Conservation (phyloP, 2,888 invertebrate genomes). For the Dorcus hopei region DNA sequence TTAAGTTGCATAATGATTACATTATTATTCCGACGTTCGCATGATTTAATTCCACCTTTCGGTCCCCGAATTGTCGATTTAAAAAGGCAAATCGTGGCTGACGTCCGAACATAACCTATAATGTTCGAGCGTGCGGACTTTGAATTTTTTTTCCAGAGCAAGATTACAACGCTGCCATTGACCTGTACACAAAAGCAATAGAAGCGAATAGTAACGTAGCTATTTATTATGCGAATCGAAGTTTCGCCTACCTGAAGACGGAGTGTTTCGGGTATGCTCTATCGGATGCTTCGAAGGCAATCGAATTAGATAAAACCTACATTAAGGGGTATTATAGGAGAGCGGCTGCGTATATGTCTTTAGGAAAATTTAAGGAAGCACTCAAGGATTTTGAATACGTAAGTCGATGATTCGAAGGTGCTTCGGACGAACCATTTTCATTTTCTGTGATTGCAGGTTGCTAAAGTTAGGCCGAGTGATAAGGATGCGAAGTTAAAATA, state of each 20-base stretch:
- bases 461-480: constrained; percentile 88
- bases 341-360: constrained; percentile 94
- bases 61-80: background rate
- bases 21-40: background rate
- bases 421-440: background rate
- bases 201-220: constrained; percentile 79
- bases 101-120: constrained; percentile 27
- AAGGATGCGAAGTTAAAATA: constrained; percentile 91
- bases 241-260: constrained; percentile 88
- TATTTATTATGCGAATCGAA: constrained; percentile 90
- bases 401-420: constrained; percentile 45
- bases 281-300: constrained; percentile 85
- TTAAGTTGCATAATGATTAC: background rate
- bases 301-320: constrained; percentile 85
- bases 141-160: constrained; percentile 65
- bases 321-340: constrained; percentile 96
- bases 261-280: constrained; percentile 96
- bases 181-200: constrained; percentile 84
- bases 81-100: constrained; percentile 1
- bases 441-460: constrained; percentile 62
- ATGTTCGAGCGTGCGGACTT: constrained; percentile 5
- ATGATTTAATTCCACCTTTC: background rate
- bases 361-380: constrained; percentile 96
- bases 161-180: constrained; percentile 86
- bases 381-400: constrained; percentile 96